A percentile compares a stretch with the other conserved stretches of the same genome.
phyloP scores from a whole-genome alignment of 2,888 invertebrate genomes.

The Philonicus albiceps region DNA sequence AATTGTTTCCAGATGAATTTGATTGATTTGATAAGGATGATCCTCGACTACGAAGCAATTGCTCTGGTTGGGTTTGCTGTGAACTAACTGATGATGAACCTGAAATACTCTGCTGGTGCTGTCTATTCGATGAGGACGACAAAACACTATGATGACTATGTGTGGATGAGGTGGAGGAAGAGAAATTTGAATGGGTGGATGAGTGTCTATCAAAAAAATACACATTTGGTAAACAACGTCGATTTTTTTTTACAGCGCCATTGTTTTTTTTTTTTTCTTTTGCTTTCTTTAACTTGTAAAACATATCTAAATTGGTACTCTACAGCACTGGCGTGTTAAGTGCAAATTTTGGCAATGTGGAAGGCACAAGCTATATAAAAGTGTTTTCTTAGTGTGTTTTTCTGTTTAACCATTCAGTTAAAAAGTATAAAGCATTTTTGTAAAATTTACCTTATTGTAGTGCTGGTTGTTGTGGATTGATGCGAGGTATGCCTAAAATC shows the following conservation, averaged over 20 bases:
- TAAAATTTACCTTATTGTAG: conserved; percentile 47
- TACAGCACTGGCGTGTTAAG: neutral
- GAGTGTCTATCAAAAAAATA: conserved; percentile 51
- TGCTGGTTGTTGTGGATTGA: conserved; percentile 50
- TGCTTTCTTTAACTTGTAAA: neutral
- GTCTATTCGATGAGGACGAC: conserved; percentile 38
- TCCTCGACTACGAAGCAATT: conserved; percentile 31
- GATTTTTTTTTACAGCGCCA: neutral
- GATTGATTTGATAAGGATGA: conserved; percentile 14
- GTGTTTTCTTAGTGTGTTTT: neutral
- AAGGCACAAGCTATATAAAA: neutral
- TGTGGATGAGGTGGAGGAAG: conserved; percentile 51
- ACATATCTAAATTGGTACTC: neutral
- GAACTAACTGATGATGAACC: conserved; percentile 23
- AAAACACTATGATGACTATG: conserved; percentile 44
- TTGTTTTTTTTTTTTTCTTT: neutral
- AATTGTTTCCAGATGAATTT: conserved; percentile 10
- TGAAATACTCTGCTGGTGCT: conserved; percentile 44
- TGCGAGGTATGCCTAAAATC: conserved; percentile 55
- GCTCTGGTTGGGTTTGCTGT: conserved; percentile 23
- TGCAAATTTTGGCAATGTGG: neutral
- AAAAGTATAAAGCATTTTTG: neutral
- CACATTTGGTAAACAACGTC: neutral
- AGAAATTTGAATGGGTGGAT: conserved; percentile 60
- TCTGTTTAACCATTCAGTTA: neutral